Percentiles rank a stretch among this genome's conserved stretches.
Conservation (phyloP, 2,113 vertebrate species). For the Dasypus novemcinctus region DNA sequence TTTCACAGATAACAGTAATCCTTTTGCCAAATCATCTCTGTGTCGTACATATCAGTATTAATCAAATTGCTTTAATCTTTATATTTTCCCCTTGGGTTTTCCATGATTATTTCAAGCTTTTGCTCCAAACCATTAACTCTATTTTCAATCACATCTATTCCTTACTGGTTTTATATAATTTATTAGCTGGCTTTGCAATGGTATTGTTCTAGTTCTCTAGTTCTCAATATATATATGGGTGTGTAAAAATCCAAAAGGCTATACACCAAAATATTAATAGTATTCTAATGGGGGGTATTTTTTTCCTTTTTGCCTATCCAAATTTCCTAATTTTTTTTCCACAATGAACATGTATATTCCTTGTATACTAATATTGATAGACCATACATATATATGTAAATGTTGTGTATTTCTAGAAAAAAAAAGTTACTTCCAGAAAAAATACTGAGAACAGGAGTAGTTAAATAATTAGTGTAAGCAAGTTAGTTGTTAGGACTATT, state of each 20-base stretch:
- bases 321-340: conserved; percentile 11
- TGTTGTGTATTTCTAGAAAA: neutral
- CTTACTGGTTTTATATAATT: neutral
- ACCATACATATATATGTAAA: neutral
- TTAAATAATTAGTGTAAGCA: neutral
- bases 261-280: neutral
- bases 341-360: neutral
- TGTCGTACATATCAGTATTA: neutral
- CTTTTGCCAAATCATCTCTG: neutral
- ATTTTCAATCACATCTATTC: neutral
- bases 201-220: neutral
- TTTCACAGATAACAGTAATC: neutral
- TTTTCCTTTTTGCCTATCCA: neutral
- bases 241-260: neutral
- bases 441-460: neutral
- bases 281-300: neutral
- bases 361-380: neutral
- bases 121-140: conserved; percentile 5
- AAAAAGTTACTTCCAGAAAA: conserved; percentile 1
- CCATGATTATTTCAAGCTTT: neutral
- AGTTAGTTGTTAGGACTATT: neutral
- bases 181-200: neutral
- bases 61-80: neutral
- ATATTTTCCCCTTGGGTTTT: neutral
- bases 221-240: neutral